Base-by-base conservation (phyloP, 2,797 vertebrate genomes). In the Anas acuta region DNA sequence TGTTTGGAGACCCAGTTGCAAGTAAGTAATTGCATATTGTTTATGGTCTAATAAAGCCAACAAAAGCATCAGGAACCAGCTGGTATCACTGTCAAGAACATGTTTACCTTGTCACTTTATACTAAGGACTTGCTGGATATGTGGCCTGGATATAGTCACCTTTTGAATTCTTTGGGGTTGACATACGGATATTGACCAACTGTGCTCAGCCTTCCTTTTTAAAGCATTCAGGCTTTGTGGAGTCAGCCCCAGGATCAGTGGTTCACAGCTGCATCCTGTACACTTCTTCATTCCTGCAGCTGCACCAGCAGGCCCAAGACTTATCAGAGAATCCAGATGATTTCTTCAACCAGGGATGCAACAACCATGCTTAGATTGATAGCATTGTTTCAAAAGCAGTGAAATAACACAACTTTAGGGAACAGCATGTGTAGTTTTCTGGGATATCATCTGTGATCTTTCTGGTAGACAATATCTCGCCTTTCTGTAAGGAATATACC, bases 271-370 rank as follows among this genome's bases (percentile, higher is more conserved):
- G 9, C 28, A 16, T 21, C 25, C n/a, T 28, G 1, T 25, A 12
- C 13, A 23, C 11, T 47, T 41, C 22, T 62, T 64, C 28, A 13
- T 77, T 62, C 49, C 5, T 6, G 60, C 21, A 39, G 11, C 33
- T 51, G 45, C 15, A 51, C 5, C 22, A 22, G 8, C 30, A 61
- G n/a, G 11, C 16, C 9, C 2, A 1, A 37, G 37, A 9, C 10
- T 72, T 53, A 54, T 23, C 0, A 1, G n/a, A 79, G 6, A 32
- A 13, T 54, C 30, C 11, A 26, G 13, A 7, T 1, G 0, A 53
- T 54, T 62, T 62, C n/a, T 1, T 80, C 3, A 35, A 57, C 22
- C 62, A 82, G 60, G 64, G 12, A 19, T 49, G 10, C 1, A 1
- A 17, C 15, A 47, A 57, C 6, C 1, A 3, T 57, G 35, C 54